These are phyloP conservation scores for Aphelenchoides fujianensis DNA, from an alignment of 1,140 invertebrate genomes.

Conservation along the genomic window DNA sequence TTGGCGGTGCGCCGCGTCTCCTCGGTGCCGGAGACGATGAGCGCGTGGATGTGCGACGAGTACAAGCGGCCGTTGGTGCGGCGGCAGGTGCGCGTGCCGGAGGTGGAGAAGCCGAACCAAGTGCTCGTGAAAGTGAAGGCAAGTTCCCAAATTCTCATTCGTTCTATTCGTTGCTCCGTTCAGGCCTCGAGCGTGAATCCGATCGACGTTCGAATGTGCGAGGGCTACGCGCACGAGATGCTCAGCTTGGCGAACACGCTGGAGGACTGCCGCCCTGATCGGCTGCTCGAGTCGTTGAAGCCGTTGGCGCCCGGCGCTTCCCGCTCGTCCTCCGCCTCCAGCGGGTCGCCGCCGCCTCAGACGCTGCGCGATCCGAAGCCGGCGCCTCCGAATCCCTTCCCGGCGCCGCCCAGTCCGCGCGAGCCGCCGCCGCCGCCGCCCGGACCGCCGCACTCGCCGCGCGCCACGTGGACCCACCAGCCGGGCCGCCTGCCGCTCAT, in stretches of 20 bases:
- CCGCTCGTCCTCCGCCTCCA: neutral
- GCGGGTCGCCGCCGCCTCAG: neutral
- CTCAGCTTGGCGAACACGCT: slow-evolving; percentile 69
- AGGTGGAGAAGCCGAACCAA: slow-evolving; percentile 36
- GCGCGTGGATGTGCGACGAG: slow-evolving; percentile 37
- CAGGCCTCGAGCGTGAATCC: slow-evolving; percentile 82
- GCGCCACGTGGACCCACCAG: slow-evolving; percentile 25
- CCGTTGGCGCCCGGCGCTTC: slow-evolving; percentile 37
- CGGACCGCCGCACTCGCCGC: neutral
- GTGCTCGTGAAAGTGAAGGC: slow-evolving; percentile 55
- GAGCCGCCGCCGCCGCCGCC: neutral
- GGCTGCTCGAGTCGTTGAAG: neutral
- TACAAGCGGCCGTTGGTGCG: slow-evolving; percentile 21
- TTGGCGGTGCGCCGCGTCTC: neutral
- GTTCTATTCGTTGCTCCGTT: slow-evolving; percentile 63
- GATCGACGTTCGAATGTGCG: slow-evolving; percentile 80
- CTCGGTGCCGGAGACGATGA: slow-evolving; percentile 20
- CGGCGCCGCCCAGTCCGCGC: neutral
- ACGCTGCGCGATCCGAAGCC: neutral
- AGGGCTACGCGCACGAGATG: slow-evolving; percentile 73
- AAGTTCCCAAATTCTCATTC: neutral
- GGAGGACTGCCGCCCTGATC: slow-evolving; percentile 46
- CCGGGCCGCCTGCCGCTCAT: slow-evolving; percentile 69
- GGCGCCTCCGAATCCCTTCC: neutral
- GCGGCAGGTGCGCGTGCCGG: slow-evolving; percentile 31